A percentile compares a stretch with the other conserved stretches of the same genome.
These are phyloP conservation scores for Callipepla squamata DNA, from an alignment of 2,113 vertebrate genomes.

Conservation along the genomic window DNA sequence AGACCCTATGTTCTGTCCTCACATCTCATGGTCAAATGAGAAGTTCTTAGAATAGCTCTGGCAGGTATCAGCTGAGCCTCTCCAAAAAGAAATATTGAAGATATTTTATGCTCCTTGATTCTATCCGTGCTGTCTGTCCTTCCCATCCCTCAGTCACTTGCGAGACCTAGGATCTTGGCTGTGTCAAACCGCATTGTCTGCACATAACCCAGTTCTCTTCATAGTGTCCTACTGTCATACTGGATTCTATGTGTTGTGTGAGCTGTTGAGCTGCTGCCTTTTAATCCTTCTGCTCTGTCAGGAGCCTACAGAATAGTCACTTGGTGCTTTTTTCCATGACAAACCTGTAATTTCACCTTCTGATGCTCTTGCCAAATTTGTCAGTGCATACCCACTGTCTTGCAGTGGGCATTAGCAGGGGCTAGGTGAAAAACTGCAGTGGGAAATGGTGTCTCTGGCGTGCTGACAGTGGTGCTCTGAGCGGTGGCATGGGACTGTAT, in stretches of 20 bases:
- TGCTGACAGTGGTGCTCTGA: neutral
- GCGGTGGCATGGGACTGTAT: neutral
- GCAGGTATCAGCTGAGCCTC: neutral
- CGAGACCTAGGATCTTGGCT: neutral
- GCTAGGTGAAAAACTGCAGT: neutral
- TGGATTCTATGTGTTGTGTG: neutral
- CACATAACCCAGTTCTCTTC: neutral
- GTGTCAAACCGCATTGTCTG: neutral
- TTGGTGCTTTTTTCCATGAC: neutral
- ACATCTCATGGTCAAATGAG: neutral
- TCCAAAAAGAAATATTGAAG: neutral
- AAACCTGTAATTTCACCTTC: neutral
- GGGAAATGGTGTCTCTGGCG: neutral
- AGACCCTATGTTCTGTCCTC: neutral
- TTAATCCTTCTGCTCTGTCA: neutral
- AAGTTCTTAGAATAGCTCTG: neutral
- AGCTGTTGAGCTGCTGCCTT: neutral
- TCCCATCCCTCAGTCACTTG: neutral
- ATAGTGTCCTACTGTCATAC: fast-evolving
- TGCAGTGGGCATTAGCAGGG: neutral
- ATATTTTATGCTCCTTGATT: neutral
- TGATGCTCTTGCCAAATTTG: neutral
- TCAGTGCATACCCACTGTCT: neutral
- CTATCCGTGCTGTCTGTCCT: neutral
- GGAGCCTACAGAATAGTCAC: neutral